Percentiles rank a stretch among this genome's conserved stretches.
Evolutionary conservation across 2,888 invertebrate species (phyloP).

Genomic region (Andricus curvator): DNA sequence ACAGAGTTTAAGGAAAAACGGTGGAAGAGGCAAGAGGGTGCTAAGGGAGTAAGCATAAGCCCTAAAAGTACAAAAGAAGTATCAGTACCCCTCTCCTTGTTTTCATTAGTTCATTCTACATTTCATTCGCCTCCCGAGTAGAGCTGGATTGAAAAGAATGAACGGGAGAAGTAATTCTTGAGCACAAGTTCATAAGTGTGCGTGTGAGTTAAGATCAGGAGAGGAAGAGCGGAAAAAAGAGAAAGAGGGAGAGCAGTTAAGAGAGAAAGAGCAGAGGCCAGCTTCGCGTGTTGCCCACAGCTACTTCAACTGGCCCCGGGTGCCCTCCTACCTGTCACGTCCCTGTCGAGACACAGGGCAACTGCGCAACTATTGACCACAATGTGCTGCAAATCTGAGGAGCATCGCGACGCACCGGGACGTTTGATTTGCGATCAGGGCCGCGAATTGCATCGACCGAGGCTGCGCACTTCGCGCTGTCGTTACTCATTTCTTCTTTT

Average conservation of each 20-base stretch:
- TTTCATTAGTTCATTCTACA: constrained; percentile 6
- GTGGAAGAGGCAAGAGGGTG: too few relatives aligned
- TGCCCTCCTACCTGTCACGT: constrained; percentile 68
- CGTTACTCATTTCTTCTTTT: constrained; percentile 47
- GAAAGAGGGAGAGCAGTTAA: constrained; percentile 2
- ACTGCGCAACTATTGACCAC: constrained; percentile 60
- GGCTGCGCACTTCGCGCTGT: constrained; percentile 32
- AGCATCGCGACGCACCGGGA: constrained; percentile 46
- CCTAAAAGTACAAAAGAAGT: too few relatives aligned
- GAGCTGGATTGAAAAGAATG: constrained; percentile 46
- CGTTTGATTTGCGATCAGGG: constrained; percentile 64
- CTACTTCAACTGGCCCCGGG: constrained; percentile 67
- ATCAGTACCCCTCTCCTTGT: not conserved
- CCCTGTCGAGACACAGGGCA: constrained; percentile 61
- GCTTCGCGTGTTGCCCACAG: constrained; percentile 70
- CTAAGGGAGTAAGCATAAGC: too few relatives aligned
- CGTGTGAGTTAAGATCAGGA: constrained; percentile 41
- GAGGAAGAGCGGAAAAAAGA: constrained; percentile 35
- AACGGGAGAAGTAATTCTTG: constrained; percentile 47
- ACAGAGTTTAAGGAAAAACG: too few relatives aligned
- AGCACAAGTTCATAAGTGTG: constrained; percentile 15
- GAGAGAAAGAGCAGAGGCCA: constrained; percentile 36
- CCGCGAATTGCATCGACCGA: constrained; percentile 48
- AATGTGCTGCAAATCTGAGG: constrained; percentile 42
- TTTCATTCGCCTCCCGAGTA: constrained; percentile 27